Percentiles rank a stretch among this genome's conserved stretches.
phyloP scores from a whole-genome alignment of 2,888 invertebrate species.

The Caenorhabditis wallacei region DNA sequence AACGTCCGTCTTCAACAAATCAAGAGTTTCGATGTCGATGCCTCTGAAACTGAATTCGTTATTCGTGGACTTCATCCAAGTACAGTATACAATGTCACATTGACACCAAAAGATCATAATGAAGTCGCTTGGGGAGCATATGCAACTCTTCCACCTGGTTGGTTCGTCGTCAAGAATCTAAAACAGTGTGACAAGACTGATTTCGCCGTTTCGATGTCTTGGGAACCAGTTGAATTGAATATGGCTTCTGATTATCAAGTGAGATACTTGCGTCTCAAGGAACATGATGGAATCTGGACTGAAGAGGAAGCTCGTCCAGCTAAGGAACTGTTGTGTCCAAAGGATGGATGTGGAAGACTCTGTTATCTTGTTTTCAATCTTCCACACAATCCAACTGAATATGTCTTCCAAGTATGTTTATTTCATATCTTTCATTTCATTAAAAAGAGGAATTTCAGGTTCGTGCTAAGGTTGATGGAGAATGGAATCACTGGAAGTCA shows the following conservation, averaged over 20 bases:
- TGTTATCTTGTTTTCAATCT: constrained; percentile 83
- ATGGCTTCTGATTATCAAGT: constrained; percentile 82
- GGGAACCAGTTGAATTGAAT: constrained; percentile 81
- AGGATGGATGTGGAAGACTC: constrained; percentile 81
- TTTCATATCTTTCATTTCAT: not conserved
- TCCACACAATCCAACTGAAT: constrained; percentile 77
- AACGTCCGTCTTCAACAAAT: constrained; percentile 75
- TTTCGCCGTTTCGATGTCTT: constrained; percentile 82
- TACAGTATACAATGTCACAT: constrained; percentile 83
- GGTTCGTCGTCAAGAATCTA: constrained; percentile 82
- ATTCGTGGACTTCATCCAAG: constrained; percentile 80
- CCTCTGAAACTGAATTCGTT: constrained; percentile 78
- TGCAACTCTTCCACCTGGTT: constrained; percentile 83
- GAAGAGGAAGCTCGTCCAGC: constrained; percentile 76
- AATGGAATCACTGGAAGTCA: constrained; percentile 83
- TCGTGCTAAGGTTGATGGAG: constrained; percentile 80
- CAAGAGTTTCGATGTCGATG: constrained; percentile 79
- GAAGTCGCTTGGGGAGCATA: constrained; percentile 83
- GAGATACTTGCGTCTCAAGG: constrained; percentile 78
- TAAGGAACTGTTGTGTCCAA: constrained; percentile 72
- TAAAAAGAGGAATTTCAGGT: constrained; percentile 69
- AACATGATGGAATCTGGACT: constrained; percentile 78
- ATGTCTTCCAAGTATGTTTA: constrained; percentile 81
- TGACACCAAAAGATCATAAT: constrained; percentile 78
- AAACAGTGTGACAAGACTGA: constrained; percentile 82